Conservation (phyloP, 1,140 invertebrate genomes). For the Acarapis woodi region DNA sequence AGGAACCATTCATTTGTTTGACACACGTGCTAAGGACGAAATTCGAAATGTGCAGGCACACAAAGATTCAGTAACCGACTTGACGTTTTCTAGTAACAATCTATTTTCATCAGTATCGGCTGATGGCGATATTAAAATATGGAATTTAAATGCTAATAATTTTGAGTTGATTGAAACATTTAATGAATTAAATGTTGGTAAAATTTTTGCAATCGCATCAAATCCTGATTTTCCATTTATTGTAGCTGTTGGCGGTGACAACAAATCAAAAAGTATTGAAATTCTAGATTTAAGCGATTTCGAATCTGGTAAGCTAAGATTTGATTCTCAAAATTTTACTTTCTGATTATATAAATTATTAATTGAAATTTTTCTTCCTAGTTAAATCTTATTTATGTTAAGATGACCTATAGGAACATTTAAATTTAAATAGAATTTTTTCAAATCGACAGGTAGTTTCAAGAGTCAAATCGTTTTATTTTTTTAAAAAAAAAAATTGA, state of each 20-base stretch:
- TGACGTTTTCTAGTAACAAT: constrained; percentile 25
- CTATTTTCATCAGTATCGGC: constrained; percentile 35
- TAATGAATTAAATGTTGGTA: constrained; percentile 16
- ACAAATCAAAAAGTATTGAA: constrained; percentile 37
- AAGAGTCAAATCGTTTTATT: too few species aligned
- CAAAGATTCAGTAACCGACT: constrained; percentile 44
- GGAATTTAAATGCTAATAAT: constrained; percentile 28
- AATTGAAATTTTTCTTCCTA: too few species aligned
- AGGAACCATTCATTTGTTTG: constrained; percentile 45
- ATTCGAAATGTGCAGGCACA: constrained; percentile 49
- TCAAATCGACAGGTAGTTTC: too few species aligned
- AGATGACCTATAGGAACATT: too few species aligned
- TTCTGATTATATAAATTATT: too few species aligned
- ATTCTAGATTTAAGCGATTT: constrained; percentile 31
- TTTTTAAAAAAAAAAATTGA: too few species aligned
- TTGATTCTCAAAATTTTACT: too few species aligned
- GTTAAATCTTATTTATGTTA: too few species aligned
- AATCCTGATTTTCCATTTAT: constrained; percentile 51
- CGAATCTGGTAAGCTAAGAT: constrained; percentile 6
- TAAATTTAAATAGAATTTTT: too few species aligned
- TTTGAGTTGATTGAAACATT: constrained; percentile 17
- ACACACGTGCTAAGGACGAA: constrained; percentile 32
- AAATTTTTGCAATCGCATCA: constrained; percentile 28
- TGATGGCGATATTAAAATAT: constrained; percentile 43
- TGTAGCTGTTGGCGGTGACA: constrained; percentile 45